A percentile compares a stretch with the other conserved stretches of the same genome.
Evolutionary conservation across 2,888 invertebrate genomes (phyloP).

Genomic region (Pseudanteris insignis): DNA sequence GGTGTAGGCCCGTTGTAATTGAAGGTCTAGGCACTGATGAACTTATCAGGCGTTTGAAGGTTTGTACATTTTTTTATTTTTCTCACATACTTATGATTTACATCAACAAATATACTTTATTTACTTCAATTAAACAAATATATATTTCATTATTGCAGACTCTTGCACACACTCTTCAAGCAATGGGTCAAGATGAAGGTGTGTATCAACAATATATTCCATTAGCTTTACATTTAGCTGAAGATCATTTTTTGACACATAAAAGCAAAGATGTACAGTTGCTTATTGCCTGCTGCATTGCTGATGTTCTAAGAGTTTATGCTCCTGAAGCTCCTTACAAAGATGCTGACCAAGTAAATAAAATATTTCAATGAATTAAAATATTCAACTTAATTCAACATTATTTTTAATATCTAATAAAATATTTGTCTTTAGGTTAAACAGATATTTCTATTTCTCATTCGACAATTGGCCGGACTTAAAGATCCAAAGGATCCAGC

Average conservation of each 20-base stretch:
- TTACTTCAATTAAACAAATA: no score
- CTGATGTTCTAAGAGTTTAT: slow-evolving; percentile 94
- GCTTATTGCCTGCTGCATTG: slow-evolving; percentile 95
- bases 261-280: slow-evolving; percentile 91
- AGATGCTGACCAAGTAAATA: slow-evolving; percentile 88
- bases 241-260: slow-evolving; percentile 92
- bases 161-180: slow-evolving; percentile 92
- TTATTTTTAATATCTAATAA: no score
- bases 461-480: slow-evolving; percentile 90
- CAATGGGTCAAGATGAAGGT: slow-evolving; percentile 96
- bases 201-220: slow-evolving; percentile 92
- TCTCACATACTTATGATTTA: no score
- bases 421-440: slow-evolving; percentile 66
- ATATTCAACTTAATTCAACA: no score
- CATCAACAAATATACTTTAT: no score
- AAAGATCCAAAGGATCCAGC: slow-evolving; percentile 97
- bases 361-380: no score
- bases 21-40: slow-evolving; percentile 97
- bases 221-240: slow-evolving; percentile 89
- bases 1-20: slow-evolving; percentile 92
- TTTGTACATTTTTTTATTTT: slow-evolving; percentile 63
- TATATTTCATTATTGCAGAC: no score
- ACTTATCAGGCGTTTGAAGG: slow-evolving; percentile 92
- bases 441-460: slow-evolving; percentile 92
- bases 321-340: slow-evolving; percentile 98